Evolutionary conservation across 2,888 invertebrate species (phyloP).

Genomic region (Leptinotarsa rubiginosa): DNA sequence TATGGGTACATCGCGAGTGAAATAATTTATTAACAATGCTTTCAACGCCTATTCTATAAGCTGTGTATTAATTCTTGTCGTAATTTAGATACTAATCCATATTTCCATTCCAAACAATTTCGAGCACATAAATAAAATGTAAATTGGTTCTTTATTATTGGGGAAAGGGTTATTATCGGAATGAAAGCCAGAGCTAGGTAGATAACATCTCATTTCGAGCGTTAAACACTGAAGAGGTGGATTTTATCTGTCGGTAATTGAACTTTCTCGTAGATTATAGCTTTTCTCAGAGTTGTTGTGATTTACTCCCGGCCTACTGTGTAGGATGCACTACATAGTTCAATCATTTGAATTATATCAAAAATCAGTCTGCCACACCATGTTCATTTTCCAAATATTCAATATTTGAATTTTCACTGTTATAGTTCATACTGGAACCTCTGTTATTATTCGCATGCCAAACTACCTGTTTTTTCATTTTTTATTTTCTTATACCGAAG

Average conservation of each 20-base stretch:
- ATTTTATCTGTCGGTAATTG: not conserved
- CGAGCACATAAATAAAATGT: constrained; percentile 40
- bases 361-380: too few species aligned
- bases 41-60: constrained; percentile 46
- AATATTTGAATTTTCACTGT: too few species aligned
- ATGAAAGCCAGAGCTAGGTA: constrained; percentile 36
- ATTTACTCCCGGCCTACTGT: too few species aligned
- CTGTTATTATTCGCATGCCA: too few species aligned
- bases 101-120: constrained; percentile 45
- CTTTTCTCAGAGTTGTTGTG: not conserved
- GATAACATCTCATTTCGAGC: constrained; percentile 36
- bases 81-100: constrained; percentile 44
- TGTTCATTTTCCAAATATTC: too few species aligned
- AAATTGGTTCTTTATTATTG: constrained; percentile 47
- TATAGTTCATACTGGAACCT: too few species aligned
- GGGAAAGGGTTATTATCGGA: constrained; percentile 46
- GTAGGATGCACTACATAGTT: too few species aligned
- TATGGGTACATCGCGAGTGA: constrained; percentile 25
- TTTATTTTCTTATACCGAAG: too few species aligned
- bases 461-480: too few species aligned
- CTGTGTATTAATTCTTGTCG: constrained; percentile 27
- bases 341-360: too few species aligned
- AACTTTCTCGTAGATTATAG: not conserved
- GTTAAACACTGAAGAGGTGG: constrained; percentile 9
- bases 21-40: constrained; percentile 46